Conservation (phyloP, 1,140 invertebrate genomes). For the Temnothorax longispinosus region DNA sequence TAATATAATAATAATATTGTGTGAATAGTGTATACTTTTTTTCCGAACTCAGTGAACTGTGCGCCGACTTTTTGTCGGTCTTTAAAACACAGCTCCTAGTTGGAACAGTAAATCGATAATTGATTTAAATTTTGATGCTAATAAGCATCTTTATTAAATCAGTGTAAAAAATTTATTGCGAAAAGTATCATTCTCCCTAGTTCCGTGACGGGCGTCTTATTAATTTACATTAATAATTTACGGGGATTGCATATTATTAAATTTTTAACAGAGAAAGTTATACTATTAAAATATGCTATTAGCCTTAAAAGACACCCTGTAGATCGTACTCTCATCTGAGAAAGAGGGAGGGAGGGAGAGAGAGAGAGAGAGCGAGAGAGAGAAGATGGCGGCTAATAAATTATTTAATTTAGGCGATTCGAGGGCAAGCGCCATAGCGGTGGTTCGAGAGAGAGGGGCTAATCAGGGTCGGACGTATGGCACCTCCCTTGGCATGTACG, state of each 20-base stretch:
- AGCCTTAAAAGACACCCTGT: not conserved
- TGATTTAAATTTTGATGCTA: no score
- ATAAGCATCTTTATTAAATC: no score
- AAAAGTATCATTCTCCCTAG: no score
- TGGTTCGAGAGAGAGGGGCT: slow-evolving; percentile 67
- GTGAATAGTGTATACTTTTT: no score
- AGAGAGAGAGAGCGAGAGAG: no score
- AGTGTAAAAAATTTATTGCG: no score
- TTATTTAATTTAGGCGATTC: slow-evolving; percentile 81
- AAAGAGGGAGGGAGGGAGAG: not conserved
- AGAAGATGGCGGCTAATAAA: slow-evolving; percentile 70
- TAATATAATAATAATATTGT: no score
- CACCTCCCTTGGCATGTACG: slow-evolving; percentile 82
- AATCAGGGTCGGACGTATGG: slow-evolving; percentile 79
- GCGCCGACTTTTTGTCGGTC: no score
- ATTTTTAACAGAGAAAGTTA: not conserved
- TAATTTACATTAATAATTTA: not conserved
- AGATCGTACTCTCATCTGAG: slow-evolving; percentile 52
- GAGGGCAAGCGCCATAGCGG: slow-evolving; percentile 67
- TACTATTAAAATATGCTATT: slow-evolving; percentile 22
- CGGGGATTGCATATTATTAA: not conserved
- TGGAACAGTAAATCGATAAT: no score
- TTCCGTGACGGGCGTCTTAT: no score
- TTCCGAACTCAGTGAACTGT: no score
- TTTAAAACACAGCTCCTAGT: no score